Evolutionary conservation across 2,888 invertebrate genomes (phyloP), one percentile per base, ranked within the genome.

Genomic region (Drosophila birchii): DNA sequence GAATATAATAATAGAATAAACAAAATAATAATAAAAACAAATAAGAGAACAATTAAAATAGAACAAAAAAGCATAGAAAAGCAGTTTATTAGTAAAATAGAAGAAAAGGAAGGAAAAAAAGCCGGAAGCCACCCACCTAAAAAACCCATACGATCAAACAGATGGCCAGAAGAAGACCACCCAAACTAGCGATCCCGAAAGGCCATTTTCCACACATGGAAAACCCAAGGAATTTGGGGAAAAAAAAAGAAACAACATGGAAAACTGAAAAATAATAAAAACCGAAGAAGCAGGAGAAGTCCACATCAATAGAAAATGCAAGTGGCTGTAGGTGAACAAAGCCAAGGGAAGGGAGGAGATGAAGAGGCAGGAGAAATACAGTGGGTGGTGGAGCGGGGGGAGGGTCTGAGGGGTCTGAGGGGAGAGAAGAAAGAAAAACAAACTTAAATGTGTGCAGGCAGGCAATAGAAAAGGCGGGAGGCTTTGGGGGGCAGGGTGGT

Each of bases 251-350:
- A 14, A 20, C 51, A 20, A 11, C 20, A 16, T 11, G 23, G 1
- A 53, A 49, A 18, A 49, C 54, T 32, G 14, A 23, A 23, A 63
- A 34, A 36, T 12, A 36, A 44, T n/a, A 34, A 14, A 43, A 44
- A 45, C 20, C 36, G 26, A 38, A 36, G 26, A 38, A 36, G 38
- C 36, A 38, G 38, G 38, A 29, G 36, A 51, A 18, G 34, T 36
- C 26, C 36, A 69, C 74, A 78, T 80, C 77, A 77, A 78, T 83
- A 79, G 84, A 86, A 82, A 86, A 80, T 57, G 83, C 86, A 81
- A 86, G 81, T 80, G 57, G 61, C 44, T 62, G 57, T 62, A n/a
- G 78, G 78, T 14, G 67, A 68, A 59, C 55, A 60, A 45, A 44
- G 45, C 54, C 34, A 14, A 20, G 53, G 54, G 26, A 64, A 61